Evolutionary conservation across 2,113 vertebrate genomes (phyloP), one percentile per base, ranked within the genome.

Genomic region (Eurypyga helias): DNA sequence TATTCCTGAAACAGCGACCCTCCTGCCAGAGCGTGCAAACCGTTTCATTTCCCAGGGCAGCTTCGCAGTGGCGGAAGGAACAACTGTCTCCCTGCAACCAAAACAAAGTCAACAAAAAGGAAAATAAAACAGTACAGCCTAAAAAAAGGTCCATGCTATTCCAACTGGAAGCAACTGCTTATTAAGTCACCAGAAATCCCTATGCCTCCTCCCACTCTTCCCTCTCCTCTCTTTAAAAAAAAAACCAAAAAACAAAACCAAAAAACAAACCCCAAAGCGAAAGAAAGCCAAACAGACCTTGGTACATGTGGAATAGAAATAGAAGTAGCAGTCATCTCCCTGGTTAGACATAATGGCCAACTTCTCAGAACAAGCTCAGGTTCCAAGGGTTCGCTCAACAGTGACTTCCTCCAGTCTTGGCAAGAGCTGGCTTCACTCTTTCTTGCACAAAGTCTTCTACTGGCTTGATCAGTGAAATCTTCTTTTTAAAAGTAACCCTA

Each of bases 311-410:
- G 99, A 99, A 95, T 99, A 99, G 98, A 99, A 99, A 92, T 97
- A 99, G 97, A 99, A 99, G 97, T 99, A 99, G 98, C 99, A 99
- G 97, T 99, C 99, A 65, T 99, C 99, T 97, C 99, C 99, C 97
- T 99, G 97, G 92, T 98, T 99, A 90, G 98, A 98, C 99, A 99
- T 99, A 90, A 82, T 97, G 95, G 55, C 65, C 46, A 14, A 82
- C 83, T 54, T 69, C 73, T 46, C 18, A 81, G 95, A 62, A 93
- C 52, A 89, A 86, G 70, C 24, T 83, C 46, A 38, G 46, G n/a
- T 67, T 36, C 13, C 78, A 96, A 92, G 84, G 46, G 55, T 55
- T 94, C 43, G 51, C 49, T 94, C 71, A 91, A 88, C 46, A 66
- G 31, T 88, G 89, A 49, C 87, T 95, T 97, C 88, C 90, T 92